Evolutionary conservation across 2,888 invertebrate genomes (phyloP).

Genomic region (Plemyria rubiginata): DNA sequence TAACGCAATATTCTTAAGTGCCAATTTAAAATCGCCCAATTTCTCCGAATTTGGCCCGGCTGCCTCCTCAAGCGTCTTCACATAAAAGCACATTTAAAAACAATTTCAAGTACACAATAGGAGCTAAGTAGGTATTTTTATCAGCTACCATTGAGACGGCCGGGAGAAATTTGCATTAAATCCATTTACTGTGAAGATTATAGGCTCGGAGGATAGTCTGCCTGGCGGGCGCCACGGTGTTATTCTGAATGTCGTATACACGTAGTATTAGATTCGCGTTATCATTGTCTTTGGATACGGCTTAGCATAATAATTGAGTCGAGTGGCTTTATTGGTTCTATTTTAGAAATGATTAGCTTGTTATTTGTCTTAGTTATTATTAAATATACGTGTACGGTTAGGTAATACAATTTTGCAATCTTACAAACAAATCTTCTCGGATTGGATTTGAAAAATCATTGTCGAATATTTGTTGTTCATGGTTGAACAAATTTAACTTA

Average conservation of each 20-base stretch:
- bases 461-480: too few relatives aligned
- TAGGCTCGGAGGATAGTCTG: slow-evolving; percentile 69
- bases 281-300: slow-evolving; percentile 36
- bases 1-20: slow-evolving; percentile 32
- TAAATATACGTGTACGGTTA: background rate
- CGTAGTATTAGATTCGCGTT: slow-evolving; percentile 35
- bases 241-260: slow-evolving; percentile 37
- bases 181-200: slow-evolving; percentile 76
- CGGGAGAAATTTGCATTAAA: slow-evolving; percentile 74
- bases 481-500: too few relatives aligned
- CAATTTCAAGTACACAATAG: slow-evolving; percentile 65
- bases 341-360: slow-evolving; percentile 29
- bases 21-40: slow-evolving; percentile 37
- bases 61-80: slow-evolving; percentile 39
- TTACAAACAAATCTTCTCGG: too few relatives aligned
- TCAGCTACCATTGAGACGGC: slow-evolving; percentile 65
- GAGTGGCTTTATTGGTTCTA: slow-evolving; percentile 36
- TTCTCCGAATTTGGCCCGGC: slow-evolving; percentile 36
- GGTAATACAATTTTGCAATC: background rate
- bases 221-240: slow-evolving; percentile 61
- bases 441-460: too few relatives aligned
- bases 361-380: slow-evolving; percentile 3
- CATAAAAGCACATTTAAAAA: slow-evolving; percentile 53
- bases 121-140: slow-evolving; percentile 65
- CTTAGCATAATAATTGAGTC: slow-evolving; percentile 36